These are phyloP conservation scores for Eudasyphora cyanicolor DNA, from an alignment of 2,888 invertebrate genomes.

Conservation along the genomic window DNA sequence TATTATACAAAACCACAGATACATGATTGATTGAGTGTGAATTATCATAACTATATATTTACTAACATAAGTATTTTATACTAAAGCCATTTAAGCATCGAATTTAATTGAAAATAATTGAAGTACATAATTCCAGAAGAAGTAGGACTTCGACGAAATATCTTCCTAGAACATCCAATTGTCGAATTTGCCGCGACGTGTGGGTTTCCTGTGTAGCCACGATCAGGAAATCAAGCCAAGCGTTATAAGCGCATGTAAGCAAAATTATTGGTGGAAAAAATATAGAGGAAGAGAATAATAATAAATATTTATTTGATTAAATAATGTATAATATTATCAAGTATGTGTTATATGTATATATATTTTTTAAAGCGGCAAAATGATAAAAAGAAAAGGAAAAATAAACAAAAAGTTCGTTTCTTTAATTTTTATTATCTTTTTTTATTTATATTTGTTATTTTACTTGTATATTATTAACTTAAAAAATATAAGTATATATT, in stretches of 20 bases:
- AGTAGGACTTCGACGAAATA: background rate
- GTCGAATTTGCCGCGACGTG: slow-evolving; percentile 77
- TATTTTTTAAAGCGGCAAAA: background rate
- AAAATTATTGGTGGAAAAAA: slow-evolving; percentile 5
- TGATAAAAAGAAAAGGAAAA: background rate
- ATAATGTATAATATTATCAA: slow-evolving; percentile 31
- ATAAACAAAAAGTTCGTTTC: background rate
- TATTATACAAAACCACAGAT: too few relatives aligned
- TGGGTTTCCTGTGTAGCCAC: slow-evolving; percentile 70
- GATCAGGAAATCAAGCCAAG: slow-evolving; percentile 18
- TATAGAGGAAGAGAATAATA: slow-evolving; percentile 42
- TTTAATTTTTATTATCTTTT: slow-evolving; percentile 2
- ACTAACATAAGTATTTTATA: slow-evolving; percentile 54
- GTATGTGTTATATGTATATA: background rate
- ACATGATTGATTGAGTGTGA: background rate
- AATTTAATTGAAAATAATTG: slow-evolving; percentile 37
- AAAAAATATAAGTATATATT: background rate
- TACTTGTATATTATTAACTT: slow-evolving; percentile 14
- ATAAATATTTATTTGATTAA: slow-evolving; percentile 1
- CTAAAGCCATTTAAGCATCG: slow-evolving; percentile 57
- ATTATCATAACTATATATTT: slow-evolving; percentile 53
- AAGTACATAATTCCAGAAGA: slow-evolving; percentile 17
- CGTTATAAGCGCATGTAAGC: slow-evolving; percentile 26
- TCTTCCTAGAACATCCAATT: slow-evolving; percentile 77
- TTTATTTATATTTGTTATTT: background rate